A percentile compares a stretch with the other conserved stretches of the same genome.
These are phyloP conservation scores for Xestia ashworthii DNA, from an alignment of 2,888 invertebrate genomes.

Conservation along the genomic window DNA sequence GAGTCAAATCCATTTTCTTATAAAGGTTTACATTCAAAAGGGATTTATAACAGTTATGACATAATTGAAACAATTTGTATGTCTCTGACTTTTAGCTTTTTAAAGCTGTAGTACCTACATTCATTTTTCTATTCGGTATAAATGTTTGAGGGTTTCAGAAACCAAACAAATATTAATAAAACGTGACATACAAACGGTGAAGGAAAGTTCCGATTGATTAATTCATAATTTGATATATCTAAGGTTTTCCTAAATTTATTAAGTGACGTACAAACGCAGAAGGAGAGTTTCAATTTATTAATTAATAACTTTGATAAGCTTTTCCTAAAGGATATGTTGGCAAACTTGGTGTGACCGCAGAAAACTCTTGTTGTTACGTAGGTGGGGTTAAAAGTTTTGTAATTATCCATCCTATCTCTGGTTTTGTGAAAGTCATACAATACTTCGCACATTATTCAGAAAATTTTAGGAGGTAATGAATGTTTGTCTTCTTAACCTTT, in stretches of 20 bases:
- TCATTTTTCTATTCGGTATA: neutral
- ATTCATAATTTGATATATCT: constrained; percentile 21
- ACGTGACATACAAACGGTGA: neutral
- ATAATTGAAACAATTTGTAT: neutral
- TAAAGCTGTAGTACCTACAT: neutral
- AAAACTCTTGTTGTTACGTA: constrained; percentile 43
- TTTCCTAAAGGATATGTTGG: constrained; percentile 34
- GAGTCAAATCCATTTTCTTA: neutral
- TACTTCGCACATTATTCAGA: constrained; percentile 57
- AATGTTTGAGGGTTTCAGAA: too few relatives aligned
- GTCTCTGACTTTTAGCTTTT: neutral
- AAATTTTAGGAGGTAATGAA: constrained; percentile 33
- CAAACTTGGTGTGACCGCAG: constrained; percentile 57
- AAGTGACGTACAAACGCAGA: neutral
- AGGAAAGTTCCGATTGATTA: neutral
- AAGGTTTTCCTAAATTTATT: constrained; percentile 18
- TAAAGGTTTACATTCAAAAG: neutral
- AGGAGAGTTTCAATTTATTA: neutral
- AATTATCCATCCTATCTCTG: constrained; percentile 64
- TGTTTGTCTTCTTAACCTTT: constrained; percentile 34
- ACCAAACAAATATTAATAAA: neutral
- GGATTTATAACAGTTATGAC: neutral
- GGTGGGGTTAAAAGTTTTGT: constrained; percentile 65
- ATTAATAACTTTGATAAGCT: constrained; percentile 26
- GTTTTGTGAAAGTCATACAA: constrained; percentile 59